These are phyloP conservation scores for Meteorus sp. DNA, from an alignment of 1,140 invertebrate species.

Conservation along the genomic window DNA sequence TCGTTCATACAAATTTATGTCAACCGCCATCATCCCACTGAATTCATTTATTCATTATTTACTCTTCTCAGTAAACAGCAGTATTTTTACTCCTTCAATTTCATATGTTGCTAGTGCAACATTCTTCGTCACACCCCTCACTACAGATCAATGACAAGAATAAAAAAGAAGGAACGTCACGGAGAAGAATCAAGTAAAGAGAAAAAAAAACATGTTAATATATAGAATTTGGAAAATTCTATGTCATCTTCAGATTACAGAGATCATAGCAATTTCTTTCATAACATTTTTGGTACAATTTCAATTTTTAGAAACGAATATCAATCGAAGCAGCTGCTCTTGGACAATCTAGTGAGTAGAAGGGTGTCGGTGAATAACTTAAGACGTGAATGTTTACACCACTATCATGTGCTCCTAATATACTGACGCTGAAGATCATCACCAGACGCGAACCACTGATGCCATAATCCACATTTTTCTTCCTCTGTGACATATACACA, in stretches of 20 bases:
- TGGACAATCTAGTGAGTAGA: no score
- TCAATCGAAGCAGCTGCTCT: no score
- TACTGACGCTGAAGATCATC: slow-evolving; percentile 48
- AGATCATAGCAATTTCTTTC: no score
- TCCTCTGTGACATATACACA: slow-evolving; percentile 26
- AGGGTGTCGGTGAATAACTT: no score
- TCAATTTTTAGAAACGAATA: no score
- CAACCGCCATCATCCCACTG: not conserved
- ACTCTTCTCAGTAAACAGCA: not conserved
- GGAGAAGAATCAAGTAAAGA: no score
- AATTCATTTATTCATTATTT: not conserved
- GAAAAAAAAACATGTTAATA: no score
- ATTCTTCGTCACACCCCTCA: slow-evolving; percentile 37
- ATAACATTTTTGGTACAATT: no score
- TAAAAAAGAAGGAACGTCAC: no score
- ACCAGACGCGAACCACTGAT: slow-evolving; percentile 31
- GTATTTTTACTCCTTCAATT: slow-evolving; percentile 28
- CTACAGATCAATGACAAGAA: slow-evolving; percentile 3
- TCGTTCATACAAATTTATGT: not conserved
- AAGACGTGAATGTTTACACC: no score
- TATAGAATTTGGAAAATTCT: no score
- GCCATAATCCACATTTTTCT: slow-evolving; percentile 32
- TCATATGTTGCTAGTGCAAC: slow-evolving; percentile 31
- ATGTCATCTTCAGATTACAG: no score
- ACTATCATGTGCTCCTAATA: slow-evolving; percentile 40